Evolutionary conservation across 1,140 invertebrate species (phyloP), one percentile per base, ranked within the genome.

Genomic region (Muscidifurax raptorellus): DNA sequence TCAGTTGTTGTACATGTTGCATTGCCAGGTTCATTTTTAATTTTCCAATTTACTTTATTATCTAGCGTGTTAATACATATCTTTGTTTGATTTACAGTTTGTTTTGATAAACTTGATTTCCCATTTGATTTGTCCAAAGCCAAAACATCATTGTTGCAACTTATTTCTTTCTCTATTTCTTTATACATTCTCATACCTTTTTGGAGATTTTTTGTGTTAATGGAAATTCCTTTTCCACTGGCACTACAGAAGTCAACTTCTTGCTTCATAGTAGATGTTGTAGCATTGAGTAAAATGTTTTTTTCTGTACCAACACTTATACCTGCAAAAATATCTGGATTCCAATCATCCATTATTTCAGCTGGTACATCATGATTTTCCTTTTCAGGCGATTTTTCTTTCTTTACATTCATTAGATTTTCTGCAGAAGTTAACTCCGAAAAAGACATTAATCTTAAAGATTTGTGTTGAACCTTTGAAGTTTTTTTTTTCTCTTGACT

Each of bases 331-430:
- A 72, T 64, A 0, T 79, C 75, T 64, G 28, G 1, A 80, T 75
- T 74, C 83, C 83, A 85, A 76, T 80, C 83, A 67, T 85, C 78
- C 78, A 85, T 80, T 22, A 84, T 80, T 76, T 85, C 78, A 67
- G 15, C 12, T 47, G 78, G 83, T 6, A 85, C 72, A 64, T 72
- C 77, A 64, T 80, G 76, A 66, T 28, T 80, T 80, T 72, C 18
- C n/a, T 64, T 59, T 47, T 77, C 44, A n/a, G 22, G 12, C 32
- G 10, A 13, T 7, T 88, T 83, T 87, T 90, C 52, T 86, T 86
- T n/a, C 36, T 75, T 1, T 93, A 81, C 69, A 67, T 86, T 86
- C n/a, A 18, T 12, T 67, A 71, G 44, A 59, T 69, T 82, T 59
- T 85, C 66, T 22, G 67, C 2, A 15, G 22, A 47, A 30, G 67